Evolutionary conservation across 1,140 invertebrate genomes (phyloP), one percentile per base, ranked within the genome.

Genomic region (Lepidostoma basale): DNA sequence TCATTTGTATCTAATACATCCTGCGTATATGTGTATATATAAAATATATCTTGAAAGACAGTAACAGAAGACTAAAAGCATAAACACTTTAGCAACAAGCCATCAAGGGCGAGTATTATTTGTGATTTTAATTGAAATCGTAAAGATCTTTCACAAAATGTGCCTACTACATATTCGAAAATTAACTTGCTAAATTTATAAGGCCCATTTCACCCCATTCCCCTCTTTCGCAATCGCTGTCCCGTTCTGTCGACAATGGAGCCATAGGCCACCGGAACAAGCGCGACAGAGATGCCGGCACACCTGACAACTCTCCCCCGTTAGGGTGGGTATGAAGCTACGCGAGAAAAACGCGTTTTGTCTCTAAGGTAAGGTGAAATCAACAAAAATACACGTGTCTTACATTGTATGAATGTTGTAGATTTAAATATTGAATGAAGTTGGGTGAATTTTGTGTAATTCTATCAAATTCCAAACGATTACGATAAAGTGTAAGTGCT

Each of bases 181-280:
- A 59, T 59, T 59, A 59, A 59, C 54, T 59, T 10, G 54, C 54
- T 39, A 40, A 59, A 59, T 59, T 59, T 59, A 59, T 59, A 59
- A 39, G 33, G 54, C 54, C 54, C 20, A 59, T 59, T 59, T 40
- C 54, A 4, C 54, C 54, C 33, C 54, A 36, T 23, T 23, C 54
- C 12, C n/a, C 54, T 40, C 54, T 1, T 1, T 16, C 6, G 33
- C 5, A 1, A 30, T n/a, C 18, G 18, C 8, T 40, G 30, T 59
- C 54, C 20, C 54, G 18, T 20, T 59, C 54, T 22, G 33, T 23
- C 54, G 54, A 59, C 54, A 59, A 59, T 59, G 54, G 54, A 59
- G 3, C 6, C 36, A 3, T 22, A 22, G 16, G 8, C 10, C 10
- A 4, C 4, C 9, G 3, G 16, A 12, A 1, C 30, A 33, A 23